These are phyloP conservation scores for Sesia apiformis DNA, from an alignment of 2,888 invertebrate genomes.

Conservation along the genomic window DNA sequence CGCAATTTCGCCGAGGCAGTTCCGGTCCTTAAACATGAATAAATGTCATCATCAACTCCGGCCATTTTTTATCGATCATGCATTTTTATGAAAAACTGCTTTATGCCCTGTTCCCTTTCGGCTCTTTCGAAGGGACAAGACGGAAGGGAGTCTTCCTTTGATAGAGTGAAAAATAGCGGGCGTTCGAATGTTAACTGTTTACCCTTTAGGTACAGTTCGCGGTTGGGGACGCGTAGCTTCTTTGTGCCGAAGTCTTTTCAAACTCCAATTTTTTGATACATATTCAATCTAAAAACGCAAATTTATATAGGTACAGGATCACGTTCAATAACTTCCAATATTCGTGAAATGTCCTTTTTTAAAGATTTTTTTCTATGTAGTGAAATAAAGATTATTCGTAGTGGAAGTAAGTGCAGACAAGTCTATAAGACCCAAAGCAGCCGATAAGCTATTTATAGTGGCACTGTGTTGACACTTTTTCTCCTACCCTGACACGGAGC, in stretches of 20 bases:
- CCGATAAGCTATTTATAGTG: background rate
- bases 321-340: no score
- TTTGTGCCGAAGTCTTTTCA: background rate
- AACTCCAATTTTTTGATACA: background rate
- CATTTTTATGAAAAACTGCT: constrained; percentile 39
- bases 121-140: constrained; percentile 54
- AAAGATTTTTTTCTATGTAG: no score
- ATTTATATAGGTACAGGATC: no score
- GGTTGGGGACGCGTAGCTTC: background rate
- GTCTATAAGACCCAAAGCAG: no score
- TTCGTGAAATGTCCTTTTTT: no score
- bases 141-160: constrained; percentile 61
- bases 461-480: background rate
- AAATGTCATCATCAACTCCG: no score
- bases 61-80: constrained; percentile 25
- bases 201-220: constrained; percentile 25
- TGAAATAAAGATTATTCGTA: no score
- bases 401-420: no score
- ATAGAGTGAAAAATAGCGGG: constrained; percentile 66
- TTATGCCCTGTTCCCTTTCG: constrained; percentile 51
- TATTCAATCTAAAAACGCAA: no score
- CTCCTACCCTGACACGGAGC: background rate
- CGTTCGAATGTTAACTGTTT: constrained; percentile 44
- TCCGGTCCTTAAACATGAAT: no score
- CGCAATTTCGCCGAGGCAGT: no score